Evolutionary conservation across 92 coral and sea anemone species (phyloP), one percentile per base, ranked within the genome.

Genomic region (Epizoanthus illoricatus): DNA sequence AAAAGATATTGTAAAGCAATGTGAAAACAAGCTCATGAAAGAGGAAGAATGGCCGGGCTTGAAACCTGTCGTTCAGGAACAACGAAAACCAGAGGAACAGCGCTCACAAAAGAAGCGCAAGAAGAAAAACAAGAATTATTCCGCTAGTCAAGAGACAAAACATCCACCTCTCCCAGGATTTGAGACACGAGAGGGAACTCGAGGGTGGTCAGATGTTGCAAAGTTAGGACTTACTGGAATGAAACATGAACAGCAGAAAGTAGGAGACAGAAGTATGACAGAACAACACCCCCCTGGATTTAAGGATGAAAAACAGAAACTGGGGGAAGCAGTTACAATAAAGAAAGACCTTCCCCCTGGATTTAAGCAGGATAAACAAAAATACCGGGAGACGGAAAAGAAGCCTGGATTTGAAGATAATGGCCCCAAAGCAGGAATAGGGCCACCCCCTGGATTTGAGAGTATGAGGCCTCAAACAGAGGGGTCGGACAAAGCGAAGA

Each of bases 361-460:
- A 36, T 41, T 18, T 20, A 61, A 39, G 55, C 24, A 54, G 42
- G 70, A 61, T 60, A 61, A 40, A 19, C 81, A 20, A 61, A n/a
- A 61, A 12, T 60, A 2, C 39, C 20, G 42, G 21, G 57, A 61
- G 58, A 24, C 4, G 7, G 15, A 5, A 73, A 39, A 47, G 63
- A 17, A 23, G 3, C 80, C 66, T 55, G 66, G 80, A 55, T 56
- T 57, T 74, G 80, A 74, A 42, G 65, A 21, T 36, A 55, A 74
- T 18, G 12, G 15, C 5, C 47, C 15, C 57, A 56, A 23, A 5
- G 47, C 64, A 28, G 66, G 9, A 21, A 5, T 74, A 5, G 18
- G 17, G 5, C 80, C 66, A 15, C 80, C 80, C 20, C 81, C 70
- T 59, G 69, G 81, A 10, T 75, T 75, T 17, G 69, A 75, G 23